A percentile compares a stretch with the other conserved stretches of the same genome.
phyloP scores from a whole-genome alignment of 2,888 invertebrate species.

The Melanotus villosus region DNA sequence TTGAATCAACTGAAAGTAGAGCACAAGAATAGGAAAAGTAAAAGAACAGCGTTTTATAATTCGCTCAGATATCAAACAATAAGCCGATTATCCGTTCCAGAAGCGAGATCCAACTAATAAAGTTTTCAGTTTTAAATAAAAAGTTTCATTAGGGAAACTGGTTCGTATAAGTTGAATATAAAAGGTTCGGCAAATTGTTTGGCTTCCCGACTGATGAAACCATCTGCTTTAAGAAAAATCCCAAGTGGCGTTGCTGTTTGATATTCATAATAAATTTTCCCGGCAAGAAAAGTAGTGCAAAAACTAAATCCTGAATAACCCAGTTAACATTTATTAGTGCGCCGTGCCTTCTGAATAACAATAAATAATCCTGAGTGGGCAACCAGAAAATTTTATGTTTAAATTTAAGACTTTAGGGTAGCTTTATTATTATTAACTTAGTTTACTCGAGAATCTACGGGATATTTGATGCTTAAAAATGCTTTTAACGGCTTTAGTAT shows the following conservation, averaged over 20 bases:
- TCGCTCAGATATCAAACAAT: constrained; percentile 10
- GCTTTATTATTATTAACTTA: constrained; percentile 10
- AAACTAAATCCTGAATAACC: constrained; percentile 47
- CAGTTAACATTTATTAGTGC: constrained; percentile 50
- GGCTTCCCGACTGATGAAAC: constrained; percentile 47
- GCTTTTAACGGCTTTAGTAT: not conserved
- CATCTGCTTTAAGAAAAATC: constrained; percentile 45
- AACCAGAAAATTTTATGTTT: constrained; percentile 7
- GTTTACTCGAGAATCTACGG: not conserved
- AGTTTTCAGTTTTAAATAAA: constrained; percentile 28
- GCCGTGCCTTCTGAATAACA: constrained; percentile 40
- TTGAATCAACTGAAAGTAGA: constrained; percentile 7
- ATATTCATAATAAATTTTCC: constrained; percentile 47
- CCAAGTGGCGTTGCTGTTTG: constrained; percentile 45
- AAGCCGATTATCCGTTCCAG: constrained; percentile 18
- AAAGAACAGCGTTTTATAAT: constrained; percentile 19
- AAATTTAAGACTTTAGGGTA: not conserved
- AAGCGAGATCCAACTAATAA: constrained; percentile 23
- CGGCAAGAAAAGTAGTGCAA: constrained; percentile 46
- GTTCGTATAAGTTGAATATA: constrained; percentile 18
- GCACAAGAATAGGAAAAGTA: not conserved
- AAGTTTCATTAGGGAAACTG: constrained; percentile 31
- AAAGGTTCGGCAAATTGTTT: constrained; percentile 22
- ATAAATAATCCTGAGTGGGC: constrained; percentile 47
- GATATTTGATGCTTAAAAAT: constrained; percentile 3